Evolutionary conservation across 2,888 invertebrate genomes (phyloP).

Genomic region (Noctua janthina): DNA sequence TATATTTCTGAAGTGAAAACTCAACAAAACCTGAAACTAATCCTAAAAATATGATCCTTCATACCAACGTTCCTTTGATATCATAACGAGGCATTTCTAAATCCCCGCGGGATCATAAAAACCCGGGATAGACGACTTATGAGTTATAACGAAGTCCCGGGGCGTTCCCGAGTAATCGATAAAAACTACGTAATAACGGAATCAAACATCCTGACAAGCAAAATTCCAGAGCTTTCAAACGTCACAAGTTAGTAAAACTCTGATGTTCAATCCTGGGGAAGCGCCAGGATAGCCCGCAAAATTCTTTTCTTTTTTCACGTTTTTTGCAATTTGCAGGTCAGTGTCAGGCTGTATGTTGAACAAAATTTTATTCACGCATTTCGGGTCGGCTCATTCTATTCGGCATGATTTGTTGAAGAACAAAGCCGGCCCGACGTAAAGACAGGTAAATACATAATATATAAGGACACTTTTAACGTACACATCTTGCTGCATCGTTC

Average conservation of each 20-base stretch:
- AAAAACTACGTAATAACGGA: slow-evolving; percentile 41
- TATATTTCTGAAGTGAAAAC: background rate
- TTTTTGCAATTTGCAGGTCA: no score
- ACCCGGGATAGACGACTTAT: slow-evolving; percentile 39
- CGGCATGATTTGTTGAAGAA: background rate
- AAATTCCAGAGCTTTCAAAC: slow-evolving; percentile 11
- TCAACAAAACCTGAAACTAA: background rate
- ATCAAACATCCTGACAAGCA: slow-evolving; percentile 17
- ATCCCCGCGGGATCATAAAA: slow-evolving; percentile 44
- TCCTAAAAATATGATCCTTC: slow-evolving; percentile 1
- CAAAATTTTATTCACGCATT: background rate
- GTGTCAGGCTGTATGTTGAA: background rate
- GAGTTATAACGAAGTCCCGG: slow-evolving; percentile 44
- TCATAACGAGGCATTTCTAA: slow-evolving; percentile 38
- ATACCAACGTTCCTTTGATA: slow-evolving; percentile 10
- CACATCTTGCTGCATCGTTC: no score
- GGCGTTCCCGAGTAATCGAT: slow-evolving; percentile 44
- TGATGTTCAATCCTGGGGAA: background rate
- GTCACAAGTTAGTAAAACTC: slow-evolving; percentile 1
- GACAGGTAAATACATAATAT: no score
- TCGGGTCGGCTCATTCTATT: background rate
- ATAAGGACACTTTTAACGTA: no score
- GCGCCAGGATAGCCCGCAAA: background rate
- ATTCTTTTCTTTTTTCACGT: background rate
- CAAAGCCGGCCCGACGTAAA: background rate